Percentiles rank a stretch among this genome's conserved stretches.
These are phyloP conservation scores for Callocephalon fimbriatum DNA, from an alignment of 2,113 vertebrate genomes.

Conservation along the genomic window DNA sequence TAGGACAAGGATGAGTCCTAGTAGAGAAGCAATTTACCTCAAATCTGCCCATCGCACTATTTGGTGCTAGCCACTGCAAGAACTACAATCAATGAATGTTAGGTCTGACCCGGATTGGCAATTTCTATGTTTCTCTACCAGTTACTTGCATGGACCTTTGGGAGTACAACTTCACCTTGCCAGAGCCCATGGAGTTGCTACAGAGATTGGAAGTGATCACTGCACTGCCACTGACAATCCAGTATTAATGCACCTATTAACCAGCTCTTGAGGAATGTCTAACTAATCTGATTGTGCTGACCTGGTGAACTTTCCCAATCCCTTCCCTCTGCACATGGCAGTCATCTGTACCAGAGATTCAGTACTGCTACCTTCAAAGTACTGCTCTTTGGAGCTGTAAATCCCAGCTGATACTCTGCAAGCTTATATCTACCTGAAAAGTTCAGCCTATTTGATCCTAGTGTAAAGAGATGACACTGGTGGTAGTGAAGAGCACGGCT, in stretches of 20 bases:
- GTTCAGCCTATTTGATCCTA: constrained; percentile 5
- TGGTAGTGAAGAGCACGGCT: background rate
- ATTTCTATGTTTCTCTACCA: background rate
- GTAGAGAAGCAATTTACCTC: background rate
- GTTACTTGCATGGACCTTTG: background rate
- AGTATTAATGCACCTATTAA: background rate
- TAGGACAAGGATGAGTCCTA: background rate
- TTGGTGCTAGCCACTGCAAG: background rate
- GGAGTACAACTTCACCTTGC: background rate
- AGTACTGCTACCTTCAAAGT: background rate
- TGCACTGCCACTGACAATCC: background rate
- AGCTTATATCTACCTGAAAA: background rate
- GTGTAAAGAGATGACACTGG: background rate
- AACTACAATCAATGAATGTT: background rate
- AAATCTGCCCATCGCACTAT: background rate
- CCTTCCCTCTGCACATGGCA: background rate
- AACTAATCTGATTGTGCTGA: background rate
- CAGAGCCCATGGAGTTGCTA: background rate
- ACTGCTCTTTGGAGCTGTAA: background rate
- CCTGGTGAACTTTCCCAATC: constrained; percentile 3
- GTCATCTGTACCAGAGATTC: background rate
- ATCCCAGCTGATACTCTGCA: constrained; percentile 6
- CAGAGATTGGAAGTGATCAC: background rate
- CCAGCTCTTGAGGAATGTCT: background rate
- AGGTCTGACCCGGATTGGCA: background rate